A percentile compares a stretch with the other conserved stretches of the same genome.
Evolutionary conservation across 2,113 vertebrate species (phyloP).

Genomic region (Elgaria multicarinata): DNA sequence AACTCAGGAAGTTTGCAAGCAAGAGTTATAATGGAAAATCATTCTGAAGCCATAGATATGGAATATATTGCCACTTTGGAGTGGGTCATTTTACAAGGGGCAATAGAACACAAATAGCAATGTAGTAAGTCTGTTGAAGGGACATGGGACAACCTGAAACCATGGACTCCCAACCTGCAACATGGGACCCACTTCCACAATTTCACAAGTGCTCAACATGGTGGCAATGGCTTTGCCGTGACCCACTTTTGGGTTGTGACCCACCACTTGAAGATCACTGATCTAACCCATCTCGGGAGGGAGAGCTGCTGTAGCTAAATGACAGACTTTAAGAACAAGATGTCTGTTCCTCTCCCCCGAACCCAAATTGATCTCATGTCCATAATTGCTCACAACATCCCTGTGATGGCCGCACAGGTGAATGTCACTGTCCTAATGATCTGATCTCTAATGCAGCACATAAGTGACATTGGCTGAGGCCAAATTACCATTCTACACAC

Average conservation of each 20-base stretch:
- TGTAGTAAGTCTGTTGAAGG: background rate
- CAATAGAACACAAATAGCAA: background rate
- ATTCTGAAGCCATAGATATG: background rate
- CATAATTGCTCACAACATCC: slow-evolving; percentile 9
- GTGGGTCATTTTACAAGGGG: background rate
- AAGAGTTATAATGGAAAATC: slow-evolving; percentile 16
- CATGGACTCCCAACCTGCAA: no score
- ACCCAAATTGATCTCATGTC: background rate
- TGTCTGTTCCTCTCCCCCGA: background rate
- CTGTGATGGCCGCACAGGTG: slow-evolving; percentile 20
- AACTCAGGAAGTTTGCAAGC: slow-evolving; percentile 13
- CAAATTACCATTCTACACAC: background rate
- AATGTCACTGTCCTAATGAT: slow-evolving; percentile 32
- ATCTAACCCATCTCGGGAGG: background rate
- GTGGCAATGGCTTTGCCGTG: no score
- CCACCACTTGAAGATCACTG: no score
- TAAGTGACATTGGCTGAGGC: background rate
- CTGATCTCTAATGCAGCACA: slow-evolving; percentile 22
- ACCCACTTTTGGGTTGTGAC: no score
- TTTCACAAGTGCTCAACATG: no score
- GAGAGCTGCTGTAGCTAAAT: no score
- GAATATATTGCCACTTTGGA: background rate
- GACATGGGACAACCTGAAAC: background rate
- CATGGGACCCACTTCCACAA: no score
- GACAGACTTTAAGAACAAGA: background rate